These are phyloP conservation scores for Bombycilla garrulus DNA, from an alignment of 2,113 vertebrate genomes.

Conservation along the genomic window DNA sequence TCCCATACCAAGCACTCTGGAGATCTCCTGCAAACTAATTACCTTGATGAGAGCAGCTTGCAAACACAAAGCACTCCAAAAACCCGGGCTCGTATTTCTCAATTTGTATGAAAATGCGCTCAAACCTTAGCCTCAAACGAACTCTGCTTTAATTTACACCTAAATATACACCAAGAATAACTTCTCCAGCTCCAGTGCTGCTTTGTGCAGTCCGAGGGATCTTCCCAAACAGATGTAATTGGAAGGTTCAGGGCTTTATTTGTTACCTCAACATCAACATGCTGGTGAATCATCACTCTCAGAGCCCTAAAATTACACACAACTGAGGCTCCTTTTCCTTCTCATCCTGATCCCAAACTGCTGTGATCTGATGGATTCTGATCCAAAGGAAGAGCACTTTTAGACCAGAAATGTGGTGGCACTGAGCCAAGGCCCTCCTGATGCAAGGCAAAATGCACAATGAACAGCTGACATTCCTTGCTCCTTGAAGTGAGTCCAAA, in stretches of 20 bases:
- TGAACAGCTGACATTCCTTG: not conserved
- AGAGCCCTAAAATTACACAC: not conserved
- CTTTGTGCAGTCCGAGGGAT: not conserved
- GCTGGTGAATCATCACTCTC: not conserved
- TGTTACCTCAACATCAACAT: not conserved
- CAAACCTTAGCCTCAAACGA: slow-evolving; percentile 1
- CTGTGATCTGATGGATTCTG: not conserved
- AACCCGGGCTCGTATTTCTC: not conserved
- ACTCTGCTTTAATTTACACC: not conserved
- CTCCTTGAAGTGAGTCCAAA: not conserved
- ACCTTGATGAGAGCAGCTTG: slow-evolving; percentile 26
- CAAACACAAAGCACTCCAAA: slow-evolving; percentile 23
- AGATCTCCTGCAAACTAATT: slow-evolving; percentile 39
- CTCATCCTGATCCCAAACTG: not conserved
- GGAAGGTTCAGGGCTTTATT: not conserved
- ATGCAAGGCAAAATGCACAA: not conserved
- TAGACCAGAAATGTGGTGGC: not conserved
- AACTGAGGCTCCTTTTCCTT: not conserved
- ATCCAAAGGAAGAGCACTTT: not conserved
- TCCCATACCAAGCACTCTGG: not conserved
- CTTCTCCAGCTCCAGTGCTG: not conserved
- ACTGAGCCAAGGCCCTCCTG: not conserved
- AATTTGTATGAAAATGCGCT: not conserved
- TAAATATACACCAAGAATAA: not conserved
- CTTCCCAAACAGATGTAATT: slow-evolving; percentile 6